Percentiles rank a stretch among this genome's conserved stretches.
These are phyloP conservation scores for Bostrychus sinensis DNA, from an alignment of 2,113 vertebrate genomes.

Conservation along the genomic window DNA sequence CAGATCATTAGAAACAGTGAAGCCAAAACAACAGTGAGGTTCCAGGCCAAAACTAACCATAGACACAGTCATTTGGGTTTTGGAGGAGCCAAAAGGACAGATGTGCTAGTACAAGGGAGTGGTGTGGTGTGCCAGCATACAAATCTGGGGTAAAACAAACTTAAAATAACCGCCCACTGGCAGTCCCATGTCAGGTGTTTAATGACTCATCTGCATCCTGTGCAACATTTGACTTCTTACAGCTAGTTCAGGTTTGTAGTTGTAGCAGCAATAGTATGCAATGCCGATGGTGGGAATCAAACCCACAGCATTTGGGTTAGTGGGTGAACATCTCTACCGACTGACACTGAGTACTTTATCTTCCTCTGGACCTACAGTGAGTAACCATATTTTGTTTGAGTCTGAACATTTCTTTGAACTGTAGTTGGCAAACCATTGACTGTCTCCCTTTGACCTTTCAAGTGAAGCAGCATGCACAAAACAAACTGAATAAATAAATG, in stretches of 20 bases:
- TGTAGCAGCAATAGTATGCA: no score
- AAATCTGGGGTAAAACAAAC: slow-evolving; percentile 18
- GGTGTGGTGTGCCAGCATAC: slow-evolving; percentile 9
- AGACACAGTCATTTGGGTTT: slow-evolving; percentile 22
- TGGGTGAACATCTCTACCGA: no score
- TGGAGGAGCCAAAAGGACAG: slow-evolving; percentile 48
- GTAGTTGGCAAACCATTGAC: slow-evolving; percentile 29
- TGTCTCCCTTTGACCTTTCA: slow-evolving; percentile 58
- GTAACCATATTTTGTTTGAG: slow-evolving; percentile 16
- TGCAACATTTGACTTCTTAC: slow-evolving; percentile 13
- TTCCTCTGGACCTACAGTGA: slow-evolving; percentile 7
- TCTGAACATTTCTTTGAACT: slow-evolving; percentile 11
- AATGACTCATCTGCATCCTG: slow-evolving; percentile 17
- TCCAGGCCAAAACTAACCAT: slow-evolving; percentile 33
- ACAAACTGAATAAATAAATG: slow-evolving; percentile 62
- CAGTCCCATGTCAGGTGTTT: slow-evolving; percentile 1
- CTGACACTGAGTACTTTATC: not conserved
- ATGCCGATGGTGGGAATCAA: no score
- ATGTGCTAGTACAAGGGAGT: slow-evolving; percentile 31
- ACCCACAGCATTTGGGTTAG: no score
- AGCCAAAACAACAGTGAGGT: slow-evolving; percentile 25
- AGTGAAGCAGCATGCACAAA: slow-evolving; percentile 45
- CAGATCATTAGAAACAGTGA: slow-evolving; percentile 36
- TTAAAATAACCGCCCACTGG: slow-evolving; percentile 3
- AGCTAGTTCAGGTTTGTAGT: no score